phyloP scores from a whole-genome alignment of 2,113 vertebrate species.

The Stegostoma tigrinum region DNA sequence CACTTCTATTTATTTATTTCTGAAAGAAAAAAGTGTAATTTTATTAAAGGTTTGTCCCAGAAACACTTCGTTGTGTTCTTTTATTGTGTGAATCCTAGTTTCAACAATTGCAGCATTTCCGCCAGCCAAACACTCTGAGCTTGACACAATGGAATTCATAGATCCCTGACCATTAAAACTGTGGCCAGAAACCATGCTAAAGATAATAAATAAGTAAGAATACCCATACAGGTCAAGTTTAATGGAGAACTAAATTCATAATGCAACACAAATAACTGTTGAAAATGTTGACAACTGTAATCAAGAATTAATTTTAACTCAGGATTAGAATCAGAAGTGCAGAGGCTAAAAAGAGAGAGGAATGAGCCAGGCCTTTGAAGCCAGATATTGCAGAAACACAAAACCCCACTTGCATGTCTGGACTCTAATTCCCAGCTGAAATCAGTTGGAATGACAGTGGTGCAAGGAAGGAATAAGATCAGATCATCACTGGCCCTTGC shows the following conservation, averaged over 20 bases:
- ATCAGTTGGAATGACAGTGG: neutral
- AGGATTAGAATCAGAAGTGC: neutral
- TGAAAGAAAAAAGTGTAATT: neutral
- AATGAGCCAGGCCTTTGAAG: neutral
- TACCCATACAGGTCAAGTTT: neutral
- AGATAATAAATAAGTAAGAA: too few species aligned
- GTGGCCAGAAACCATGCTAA: too few species aligned
- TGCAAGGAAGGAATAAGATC: neutral
- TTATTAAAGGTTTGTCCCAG: neutral
- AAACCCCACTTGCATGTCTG: neutral
- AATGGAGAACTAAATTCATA: constrained; percentile 4
- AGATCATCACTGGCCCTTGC: too few species aligned
- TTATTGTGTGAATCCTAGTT: neutral
- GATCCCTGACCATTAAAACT: neutral
- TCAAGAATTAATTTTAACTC: neutral
- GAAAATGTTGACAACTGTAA: too few species aligned
- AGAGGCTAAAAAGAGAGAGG: neutral
- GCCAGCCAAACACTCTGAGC: neutral
- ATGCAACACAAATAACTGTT: neutral
- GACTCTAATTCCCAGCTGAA: neutral
- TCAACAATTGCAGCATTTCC: neutral
- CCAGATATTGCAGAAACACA: neutral
- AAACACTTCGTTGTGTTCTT: neutral
- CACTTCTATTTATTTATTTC: neutral
- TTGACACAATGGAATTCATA: neutral